phyloP scores from a whole-genome alignment of 2,888 invertebrate species.

The Brenthis ino region DNA sequence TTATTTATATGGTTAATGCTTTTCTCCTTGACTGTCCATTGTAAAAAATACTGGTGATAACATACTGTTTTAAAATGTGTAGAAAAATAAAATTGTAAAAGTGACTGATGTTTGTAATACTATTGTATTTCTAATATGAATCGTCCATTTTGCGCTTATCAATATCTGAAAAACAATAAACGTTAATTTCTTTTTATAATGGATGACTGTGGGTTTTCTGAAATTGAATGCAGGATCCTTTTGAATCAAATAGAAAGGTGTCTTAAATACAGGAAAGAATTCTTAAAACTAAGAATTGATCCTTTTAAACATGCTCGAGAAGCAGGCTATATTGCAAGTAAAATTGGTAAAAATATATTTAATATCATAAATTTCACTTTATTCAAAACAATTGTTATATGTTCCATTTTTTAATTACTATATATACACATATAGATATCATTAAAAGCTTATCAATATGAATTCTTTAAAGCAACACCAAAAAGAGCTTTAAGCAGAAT shows the following conservation, averaged over 20 bases:
- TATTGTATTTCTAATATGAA: too few species aligned
- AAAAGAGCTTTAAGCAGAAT: slow-evolving; percentile 73
- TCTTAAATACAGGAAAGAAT: slow-evolving; percentile 84
- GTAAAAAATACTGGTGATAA: slow-evolving; percentile 15
- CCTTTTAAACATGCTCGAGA: slow-evolving; percentile 85
- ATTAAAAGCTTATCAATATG: slow-evolving; percentile 83
- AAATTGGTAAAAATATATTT: neutral
- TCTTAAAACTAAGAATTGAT: slow-evolving; percentile 85
- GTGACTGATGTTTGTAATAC: too few species aligned
- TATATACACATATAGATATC: too few species aligned
- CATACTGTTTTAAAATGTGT: neutral
- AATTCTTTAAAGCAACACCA: slow-evolving; percentile 84
- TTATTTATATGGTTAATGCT: slow-evolving; percentile 30
- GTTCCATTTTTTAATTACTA: neutral
- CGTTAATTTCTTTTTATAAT: slow-evolving; percentile 29
- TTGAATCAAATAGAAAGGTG: slow-evolving; percentile 83
- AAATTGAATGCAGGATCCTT: slow-evolving; percentile 75
- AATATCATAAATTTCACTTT: too few species aligned
- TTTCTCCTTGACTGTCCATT: slow-evolving; percentile 35
- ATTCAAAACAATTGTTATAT: neutral
- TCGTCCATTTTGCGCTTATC: neutral
- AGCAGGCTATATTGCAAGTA: slow-evolving; percentile 87
- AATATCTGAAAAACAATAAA: neutral
- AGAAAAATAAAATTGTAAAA: neutral
- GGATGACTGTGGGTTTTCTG: slow-evolving; percentile 74